Evolutionary conservation across 2,113 vertebrate species (phyloP), one percentile per base, ranked within the genome.

Genomic region (Notarius lentiginosus): DNA sequence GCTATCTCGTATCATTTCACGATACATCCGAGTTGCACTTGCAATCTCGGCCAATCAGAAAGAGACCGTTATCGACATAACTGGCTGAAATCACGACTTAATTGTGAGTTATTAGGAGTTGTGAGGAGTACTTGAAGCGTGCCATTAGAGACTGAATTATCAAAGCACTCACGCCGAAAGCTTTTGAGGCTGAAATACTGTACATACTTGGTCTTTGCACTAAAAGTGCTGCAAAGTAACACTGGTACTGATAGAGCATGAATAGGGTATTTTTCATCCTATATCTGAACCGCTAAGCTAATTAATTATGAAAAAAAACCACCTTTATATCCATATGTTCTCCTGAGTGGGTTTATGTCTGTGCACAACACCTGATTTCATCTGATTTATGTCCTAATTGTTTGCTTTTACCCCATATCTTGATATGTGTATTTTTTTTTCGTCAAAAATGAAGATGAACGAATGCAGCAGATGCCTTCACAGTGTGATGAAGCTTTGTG

Each of bases 71-170:
- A 47, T 51, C 24, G 49, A 83, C 34, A 0, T 66, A 30, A 27
- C 17, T 61, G 70, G 53, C 61, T 89, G 14, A 79, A 73, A 79
- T 70, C 27, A 61, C 8, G 72, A 79, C 58, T 58, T 65, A 84
- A 61, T 87, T 20, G 70, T n/a, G 79, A 73, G 58, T 63, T 60
- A 53, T 84, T 81, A 56, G 34, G 66, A 73, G 58, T 63, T 60
- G 41, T 84, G 75, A 56, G 34, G 66, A 84, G 70, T 88, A 88
- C 88, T 86, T 90, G 88, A 88, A 86, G 73, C 65, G 87, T 89
- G 87, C 81, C 88, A 90, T 87, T 61, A 85, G 68, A 73, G 77
- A 87, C 63, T 65, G 79, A 15, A 55, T 20, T 20, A 49, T 84
- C 12, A 80, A 77, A 79, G 82, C 61, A 84, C 58, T 63, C 60